Base-by-base conservation (phyloP, 2,113 vertebrate species). In the Centropus bengalensis region DNA sequence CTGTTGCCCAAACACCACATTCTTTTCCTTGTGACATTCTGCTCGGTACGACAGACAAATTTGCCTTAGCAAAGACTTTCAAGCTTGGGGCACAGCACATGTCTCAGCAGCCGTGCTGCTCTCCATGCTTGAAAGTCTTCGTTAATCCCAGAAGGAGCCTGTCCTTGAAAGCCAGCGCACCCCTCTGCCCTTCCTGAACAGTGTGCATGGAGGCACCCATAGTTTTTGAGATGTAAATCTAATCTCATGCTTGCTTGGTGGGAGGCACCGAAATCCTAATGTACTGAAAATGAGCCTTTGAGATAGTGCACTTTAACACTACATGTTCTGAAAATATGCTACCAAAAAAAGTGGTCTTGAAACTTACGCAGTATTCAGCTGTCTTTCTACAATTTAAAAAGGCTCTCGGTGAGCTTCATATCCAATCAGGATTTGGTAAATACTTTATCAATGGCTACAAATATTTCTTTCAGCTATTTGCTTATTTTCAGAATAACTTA, bases 141-240 rank as follows among this genome's bases (percentile, higher is more conserved):
- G 59, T 17, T 68, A 58, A 89, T 42, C 67, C 67, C 77, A 82
- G 51, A 58, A 51, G 9, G 28, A 82, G 10, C 32, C 56, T 45
- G 47, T 85, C 56, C 79, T 91, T 55, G n/a, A 80, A 58, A 93
- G 67, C 38, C 92, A 21, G 76, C 2, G 2, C 38, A 80, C 8
- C 26, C 76, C 71, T 40, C 56, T 47, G 36, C 24, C n/a, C 40
- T 66, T 82, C 70, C 74, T 27, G 55, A 56, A n/a, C 2, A 44
- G 49, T 44, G 0, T 0, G 2, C 14, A 42, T 9, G 27, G 76
- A 76, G 78, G 38, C 58, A 69, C 3, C 7, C 30, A 24, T 24
- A 38, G 1, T 7, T 42, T 82, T 38, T 45, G 63, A 66, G 59
- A 77, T 19, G 8, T 6, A 42, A 44, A 71, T 66, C 82, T 36